Base-by-base conservation (phyloP, 2,113 vertebrate species). In the Redunca redunca region DNA sequence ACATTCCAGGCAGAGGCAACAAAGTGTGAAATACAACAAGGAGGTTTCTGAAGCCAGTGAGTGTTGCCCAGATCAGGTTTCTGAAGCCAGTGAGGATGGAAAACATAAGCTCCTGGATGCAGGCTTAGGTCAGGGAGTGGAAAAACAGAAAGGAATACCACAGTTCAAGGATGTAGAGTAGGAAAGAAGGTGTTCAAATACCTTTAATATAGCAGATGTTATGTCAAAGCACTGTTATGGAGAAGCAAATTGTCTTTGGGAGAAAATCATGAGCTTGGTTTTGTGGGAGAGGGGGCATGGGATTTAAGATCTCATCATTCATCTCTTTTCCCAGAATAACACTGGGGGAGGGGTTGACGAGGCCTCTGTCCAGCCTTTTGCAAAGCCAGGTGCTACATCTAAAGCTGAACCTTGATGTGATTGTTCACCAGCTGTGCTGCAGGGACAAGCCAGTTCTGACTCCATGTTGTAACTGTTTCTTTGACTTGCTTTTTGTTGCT, bases 281-380 rank as follows among this genome's bases (percentile, higher is more conserved):
- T 74, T 7, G 6, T 36, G 50, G 21, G 43, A 9, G 43, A 46
- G 11, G 28, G 58, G 50, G 0, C 8, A 19, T 13, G 5, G 48
- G 50, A 30, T 88, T 58, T 84, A 7, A 26, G 36, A 80, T 83
- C 52, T 52, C 1, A 2, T 33, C 11, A 5, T 10, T 15, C 7
- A 10, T 71, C 5, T 96, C 50, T 74, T 92, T 64, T 40, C 26
- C 83, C 4, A 15, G 26, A 36, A 15, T 85, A 90, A 40, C 78
- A 50, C 5, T 6, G 1, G 53, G 33, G 57, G 85, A 57, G 5
- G 19, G 10, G 28, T 6, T 6, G 50, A 33, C 0, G 2, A 36
- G 58, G 52, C 33, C 28, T 33, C 14, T 36, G 33, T 19, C 4
- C 46, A 74, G 50, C 36, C 50, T 91, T 67, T 43, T 21, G 8